Percentiles rank a stretch among this genome's conserved stretches.
Evolutionary conservation across 2,113 vertebrate species (phyloP).

Genomic region (Vulpes lagopus): DNA sequence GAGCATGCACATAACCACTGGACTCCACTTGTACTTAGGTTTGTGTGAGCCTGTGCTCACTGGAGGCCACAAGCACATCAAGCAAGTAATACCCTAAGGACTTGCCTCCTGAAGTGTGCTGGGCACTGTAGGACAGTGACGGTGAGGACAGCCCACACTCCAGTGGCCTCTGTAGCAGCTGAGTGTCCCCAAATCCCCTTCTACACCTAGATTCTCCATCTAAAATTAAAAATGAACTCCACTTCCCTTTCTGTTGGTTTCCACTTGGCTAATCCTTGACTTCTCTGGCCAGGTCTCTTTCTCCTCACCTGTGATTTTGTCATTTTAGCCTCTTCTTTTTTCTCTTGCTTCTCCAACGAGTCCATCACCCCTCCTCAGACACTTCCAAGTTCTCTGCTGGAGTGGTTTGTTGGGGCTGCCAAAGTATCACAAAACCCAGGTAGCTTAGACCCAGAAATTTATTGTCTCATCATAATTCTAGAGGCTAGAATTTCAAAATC

Average conservation of each 20-base stretch:
- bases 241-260: not conserved
- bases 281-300: slow-evolving; percentile 6
- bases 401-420: not conserved
- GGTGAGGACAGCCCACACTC: not conserved
- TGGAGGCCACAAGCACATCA: not conserved
- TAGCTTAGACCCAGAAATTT: not conserved
- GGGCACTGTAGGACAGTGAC: rapidly evolving
- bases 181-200: not conserved
- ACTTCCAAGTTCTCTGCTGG: not conserved
- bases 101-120: not conserved
- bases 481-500: not conserved
- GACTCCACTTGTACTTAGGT: too few relatives aligned
- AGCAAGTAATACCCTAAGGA: not conserved
- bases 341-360: not conserved
- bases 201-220: not conserved
- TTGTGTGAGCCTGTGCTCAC: not conserved
- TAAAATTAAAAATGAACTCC: not conserved
- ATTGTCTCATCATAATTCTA: not conserved
- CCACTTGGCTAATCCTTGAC: slow-evolving; percentile 9
- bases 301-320: not conserved
- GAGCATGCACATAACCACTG: rapidly evolving
- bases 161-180: not conserved
- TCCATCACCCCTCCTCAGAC: not conserved
- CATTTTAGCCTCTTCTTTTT: not conserved
- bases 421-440: not conserved